Conservation (phyloP, 2,888 invertebrate genomes). For the Phymatocera aterrima region DNA sequence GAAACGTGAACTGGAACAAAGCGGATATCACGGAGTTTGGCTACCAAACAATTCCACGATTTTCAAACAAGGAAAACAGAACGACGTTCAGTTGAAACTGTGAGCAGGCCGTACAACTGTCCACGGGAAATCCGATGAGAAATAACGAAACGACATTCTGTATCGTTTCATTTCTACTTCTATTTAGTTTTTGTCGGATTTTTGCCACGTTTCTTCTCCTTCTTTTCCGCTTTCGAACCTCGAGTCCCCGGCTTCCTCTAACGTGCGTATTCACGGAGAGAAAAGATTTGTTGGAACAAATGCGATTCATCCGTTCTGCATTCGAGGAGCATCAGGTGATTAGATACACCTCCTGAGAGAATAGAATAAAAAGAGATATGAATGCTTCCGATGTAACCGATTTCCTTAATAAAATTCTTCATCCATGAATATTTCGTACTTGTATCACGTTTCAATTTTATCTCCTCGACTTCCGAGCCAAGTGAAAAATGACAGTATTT, state of each 20-base stretch:
- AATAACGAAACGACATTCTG: not conserved
- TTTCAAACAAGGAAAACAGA: not conserved
- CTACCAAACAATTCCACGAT: not conserved
- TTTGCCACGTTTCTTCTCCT: not conserved
- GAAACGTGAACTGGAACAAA: not conserved
- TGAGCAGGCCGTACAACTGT: not conserved
- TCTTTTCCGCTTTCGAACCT: not conserved
- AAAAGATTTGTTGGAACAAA: too few relatives aligned
- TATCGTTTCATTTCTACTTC: not conserved
- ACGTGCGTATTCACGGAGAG: too few relatives aligned
- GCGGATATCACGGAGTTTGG: constrained; percentile 32
- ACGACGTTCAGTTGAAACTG: not conserved
- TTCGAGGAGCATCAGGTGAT: not conserved
- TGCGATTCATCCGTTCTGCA: too few relatives aligned
- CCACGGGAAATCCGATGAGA: not conserved
- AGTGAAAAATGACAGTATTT: not conserved
- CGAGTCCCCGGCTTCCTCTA: too few relatives aligned
- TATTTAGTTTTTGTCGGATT: not conserved
- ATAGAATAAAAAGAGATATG: too few relatives aligned
- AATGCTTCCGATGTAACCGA: not conserved
- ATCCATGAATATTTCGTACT: too few relatives aligned
- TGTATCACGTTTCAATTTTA: not conserved
- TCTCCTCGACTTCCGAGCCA: not conserved
- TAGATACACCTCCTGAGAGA: not conserved
- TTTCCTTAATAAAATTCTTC: not conserved